phyloP scores from a whole-genome alignment of 1,140 invertebrate species.

The Bradynema listronoti region DNA sequence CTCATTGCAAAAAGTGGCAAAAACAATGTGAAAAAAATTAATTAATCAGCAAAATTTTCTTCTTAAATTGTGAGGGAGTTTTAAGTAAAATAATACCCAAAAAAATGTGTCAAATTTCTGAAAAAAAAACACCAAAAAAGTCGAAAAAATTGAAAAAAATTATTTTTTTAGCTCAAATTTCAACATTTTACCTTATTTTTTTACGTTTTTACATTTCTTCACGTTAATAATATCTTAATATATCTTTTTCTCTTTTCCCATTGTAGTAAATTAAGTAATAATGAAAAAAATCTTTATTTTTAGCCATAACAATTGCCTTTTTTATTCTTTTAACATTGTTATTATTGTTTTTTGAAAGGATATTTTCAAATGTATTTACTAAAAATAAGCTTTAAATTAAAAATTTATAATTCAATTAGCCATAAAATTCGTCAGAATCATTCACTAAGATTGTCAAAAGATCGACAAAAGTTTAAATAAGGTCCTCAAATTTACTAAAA shows the following conservation, averaged over 20 bases:
- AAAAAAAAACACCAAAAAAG: too few relatives aligned
- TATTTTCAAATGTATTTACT: not conserved
- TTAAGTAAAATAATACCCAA: not conserved
- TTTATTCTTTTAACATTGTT: not conserved
- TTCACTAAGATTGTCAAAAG: not conserved
- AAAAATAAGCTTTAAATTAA: conserved; percentile 4
- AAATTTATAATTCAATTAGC: not conserved
- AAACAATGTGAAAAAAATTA: not conserved
- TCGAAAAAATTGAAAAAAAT: too few relatives aligned
- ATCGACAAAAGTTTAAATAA: conserved; percentile 3
- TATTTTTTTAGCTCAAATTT: not conserved
- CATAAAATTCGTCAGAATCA: not conserved
- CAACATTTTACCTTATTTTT: too few relatives aligned
- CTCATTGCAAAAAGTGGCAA: not conserved
- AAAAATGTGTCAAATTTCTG: not conserved
- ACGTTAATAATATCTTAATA: not conserved
- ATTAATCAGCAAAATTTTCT: conserved; percentile 4
- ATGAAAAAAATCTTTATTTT: not conserved
- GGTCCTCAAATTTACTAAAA: conserved; percentile 1
- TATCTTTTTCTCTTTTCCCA: not conserved
- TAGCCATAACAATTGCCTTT: not conserved
- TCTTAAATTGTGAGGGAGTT: not conserved
- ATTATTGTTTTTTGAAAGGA: not conserved
- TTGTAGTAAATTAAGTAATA: not conserved
- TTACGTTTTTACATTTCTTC: too few relatives aligned